Evolutionary conservation across 1,140 invertebrate species (phyloP), one percentile per base, ranked within the genome.

Genomic region (Diploscapter pachys): DNA sequence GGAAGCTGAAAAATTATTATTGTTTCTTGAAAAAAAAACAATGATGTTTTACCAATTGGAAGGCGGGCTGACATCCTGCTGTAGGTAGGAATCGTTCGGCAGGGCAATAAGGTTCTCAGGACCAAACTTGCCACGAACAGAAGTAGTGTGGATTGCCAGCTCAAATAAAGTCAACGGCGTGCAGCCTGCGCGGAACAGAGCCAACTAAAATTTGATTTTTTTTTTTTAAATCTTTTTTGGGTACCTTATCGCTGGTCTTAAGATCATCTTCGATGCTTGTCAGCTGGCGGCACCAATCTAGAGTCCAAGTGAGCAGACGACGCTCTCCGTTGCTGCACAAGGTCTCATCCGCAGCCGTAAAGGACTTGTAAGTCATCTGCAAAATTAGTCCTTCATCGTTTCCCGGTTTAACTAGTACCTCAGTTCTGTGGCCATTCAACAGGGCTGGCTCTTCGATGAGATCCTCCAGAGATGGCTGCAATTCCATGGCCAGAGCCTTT

Each of bases 281-380:
- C 57, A 76, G 63, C 62, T 72, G 72, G 65, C 77, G 75, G 51
- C 78, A 70, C 63, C 74, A 79, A 57, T 82, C 81, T 56, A 79
- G 73, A 48, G 77, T 78, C 73, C 73, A 74, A 74, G 76, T 82
- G 54, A 78, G 71, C 63, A 83, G 62, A 61, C 82, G 80, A 63
- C 81, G 80, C 62, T 80, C 81, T 54, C 78, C 79, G 63, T 76
- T 73, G 63, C 79, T 78, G 70, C 84, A 80, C 78, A 83, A 73
- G 56, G 79, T 78, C 54, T 82, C 80, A 54, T 75, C 80, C 3
- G 81, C 81, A 50, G 75, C 73, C 64, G 53, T 49, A 69, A 56
- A 69, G 66, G 54, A 73, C 63, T 8, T 79, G 74, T n/a, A 82
- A 50, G 8, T 81, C 76, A 49, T 83, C 78, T 71, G 31, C 31